Conservation (phyloP, 1,140 invertebrate genomes). For the Drosophila arizonae region DNA sequence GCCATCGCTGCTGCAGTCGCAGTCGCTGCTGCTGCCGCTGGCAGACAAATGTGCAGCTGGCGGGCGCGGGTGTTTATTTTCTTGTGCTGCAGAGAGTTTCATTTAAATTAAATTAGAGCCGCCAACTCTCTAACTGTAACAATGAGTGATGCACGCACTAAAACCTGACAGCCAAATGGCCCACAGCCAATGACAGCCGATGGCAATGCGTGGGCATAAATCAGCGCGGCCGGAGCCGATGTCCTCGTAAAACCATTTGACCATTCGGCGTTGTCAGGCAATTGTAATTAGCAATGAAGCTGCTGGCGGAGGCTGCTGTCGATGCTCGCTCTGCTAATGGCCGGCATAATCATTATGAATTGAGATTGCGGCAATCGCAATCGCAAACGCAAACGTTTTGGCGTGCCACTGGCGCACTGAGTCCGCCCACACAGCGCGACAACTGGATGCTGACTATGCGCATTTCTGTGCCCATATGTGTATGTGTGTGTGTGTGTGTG, state of each 20-base stretch:
- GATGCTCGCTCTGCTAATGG: slow-evolving; percentile 40
- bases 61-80: slow-evolving; percentile 51
- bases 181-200: slow-evolving; percentile 34
- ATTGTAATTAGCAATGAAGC: slow-evolving; percentile 64
- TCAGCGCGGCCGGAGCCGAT: slow-evolving; percentile 50
- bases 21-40: slow-evolving; percentile 35
- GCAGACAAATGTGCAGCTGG: slow-evolving; percentile 64
- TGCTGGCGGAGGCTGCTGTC: not conserved
- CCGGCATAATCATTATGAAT: slow-evolving; percentile 64
- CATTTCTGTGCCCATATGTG: not conserved
- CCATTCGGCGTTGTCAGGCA: slow-evolving; percentile 31
- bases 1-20: not conserved
- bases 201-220: slow-evolving; percentile 60
- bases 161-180: slow-evolving; percentile 63
- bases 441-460: not conserved
- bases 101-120: slow-evolving; percentile 81
- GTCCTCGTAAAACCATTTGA: slow-evolving; percentile 42
- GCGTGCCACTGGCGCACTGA: slow-evolving; percentile 2
- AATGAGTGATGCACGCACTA: slow-evolving; percentile 80
- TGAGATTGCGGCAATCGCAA: slow-evolving; percentile 56
- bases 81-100: slow-evolving; percentile 41
- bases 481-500: slow-evolving; percentile 4
- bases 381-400: slow-evolving; percentile 13
- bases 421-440: slow-evolving; percentile 54
- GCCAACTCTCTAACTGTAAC: slow-evolving; percentile 79